Base-by-base conservation (phyloP, 2,888 invertebrate genomes). In the Mesorhabditis sp. region DNA sequence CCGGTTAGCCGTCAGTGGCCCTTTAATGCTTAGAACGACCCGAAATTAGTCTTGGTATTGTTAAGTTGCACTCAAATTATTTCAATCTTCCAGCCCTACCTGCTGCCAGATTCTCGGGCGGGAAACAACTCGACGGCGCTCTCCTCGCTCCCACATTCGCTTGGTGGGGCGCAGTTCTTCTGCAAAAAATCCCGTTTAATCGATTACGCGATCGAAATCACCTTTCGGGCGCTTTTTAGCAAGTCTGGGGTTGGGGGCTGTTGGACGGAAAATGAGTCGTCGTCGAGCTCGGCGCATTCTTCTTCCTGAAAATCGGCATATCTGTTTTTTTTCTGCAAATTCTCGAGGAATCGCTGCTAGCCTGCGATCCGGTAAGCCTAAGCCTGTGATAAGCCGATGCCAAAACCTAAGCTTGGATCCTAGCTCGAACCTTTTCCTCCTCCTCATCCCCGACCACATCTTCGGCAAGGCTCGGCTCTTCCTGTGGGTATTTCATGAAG, bases 181-280 rank as follows among this genome's bases (percentile, higher is more conserved):
- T 50, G 58, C 7, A 50, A 13, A 13, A 28, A 28, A 28, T 28
- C 28, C 28, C 28, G 28, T 28, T 28, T 28, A 28, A 28, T 28
- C 58, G 58, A 50, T 50, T 50, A 13, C 58, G 7, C 58, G 66
- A 68, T 62, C 41, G 62, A 62, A 69, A 69, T 1, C 7, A 65
- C 66, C 45, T 66, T 68, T 62, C 76, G 66, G 6, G 80, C 78
- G 28, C 74, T 73, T 70, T 79, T 78, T 62, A 81, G 70, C 50
- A 82, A 70, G 65, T 81, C 82, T 3, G 82, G 80, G 5, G 82
- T 81, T 13, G 81, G 76, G 58, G 81, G 81, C 64, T 77, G 77
- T 4, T 68, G 77, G 28, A 78, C 67, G 66, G 77, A 75, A 0
- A 74, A 72, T 10, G 73, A 73, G 41, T 81, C 80, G 50, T 79